These are phyloP conservation scores for Drosophila paucipuncta DNA, from an alignment of 2,888 invertebrate species.

Conservation along the genomic window DNA sequence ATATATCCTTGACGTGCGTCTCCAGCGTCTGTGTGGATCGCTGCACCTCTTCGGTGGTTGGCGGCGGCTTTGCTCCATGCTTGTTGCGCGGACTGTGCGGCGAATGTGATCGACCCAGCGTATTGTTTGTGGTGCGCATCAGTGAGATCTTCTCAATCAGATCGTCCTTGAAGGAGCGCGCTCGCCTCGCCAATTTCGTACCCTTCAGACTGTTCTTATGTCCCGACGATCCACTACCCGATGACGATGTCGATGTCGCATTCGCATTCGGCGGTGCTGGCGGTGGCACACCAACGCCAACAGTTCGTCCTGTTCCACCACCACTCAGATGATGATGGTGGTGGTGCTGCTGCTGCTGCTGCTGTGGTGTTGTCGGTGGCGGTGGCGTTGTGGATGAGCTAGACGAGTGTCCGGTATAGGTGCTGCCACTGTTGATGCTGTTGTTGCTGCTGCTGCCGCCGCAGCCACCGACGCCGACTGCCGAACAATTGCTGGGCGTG, in stretches of 20 bases:
- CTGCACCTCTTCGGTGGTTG: slow-evolving; percentile 86
- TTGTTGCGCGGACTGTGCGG: slow-evolving; percentile 88
- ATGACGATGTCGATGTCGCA: slow-evolving; percentile 2
- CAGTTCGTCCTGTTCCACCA: slow-evolving; percentile 8
- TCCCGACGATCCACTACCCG: slow-evolving; percentile 85
- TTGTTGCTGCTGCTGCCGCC: slow-evolving; percentile 60
- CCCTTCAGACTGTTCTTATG: slow-evolving; percentile 92
- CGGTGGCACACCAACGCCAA: slow-evolving; percentile 33
- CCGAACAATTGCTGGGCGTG: slow-evolving; percentile 81
- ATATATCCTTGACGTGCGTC: slow-evolving; percentile 91
- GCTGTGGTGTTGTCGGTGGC: slow-evolving; percentile 44
- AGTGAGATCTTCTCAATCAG: slow-evolving; percentile 95
- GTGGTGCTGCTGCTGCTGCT: background rate
- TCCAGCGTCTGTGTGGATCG: slow-evolving; percentile 91
- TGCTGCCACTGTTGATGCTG: slow-evolving; percentile 61
- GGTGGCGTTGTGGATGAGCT: slow-evolving; percentile 64
- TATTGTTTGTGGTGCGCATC: slow-evolving; percentile 92
- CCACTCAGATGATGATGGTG: slow-evolving; percentile 7
- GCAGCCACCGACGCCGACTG: slow-evolving; percentile 46
- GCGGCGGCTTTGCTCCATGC: slow-evolving; percentile 85
- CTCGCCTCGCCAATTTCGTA: slow-evolving; percentile 94
- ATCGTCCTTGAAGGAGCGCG: slow-evolving; percentile 96
- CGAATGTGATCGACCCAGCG: slow-evolving; percentile 87
- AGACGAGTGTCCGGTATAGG: slow-evolving; percentile 43
- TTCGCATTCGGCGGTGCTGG: slow-evolving; percentile 64